Evolutionary conservation across 2,888 invertebrate species (phyloP).

Genomic region (Volucella inanis): DNA sequence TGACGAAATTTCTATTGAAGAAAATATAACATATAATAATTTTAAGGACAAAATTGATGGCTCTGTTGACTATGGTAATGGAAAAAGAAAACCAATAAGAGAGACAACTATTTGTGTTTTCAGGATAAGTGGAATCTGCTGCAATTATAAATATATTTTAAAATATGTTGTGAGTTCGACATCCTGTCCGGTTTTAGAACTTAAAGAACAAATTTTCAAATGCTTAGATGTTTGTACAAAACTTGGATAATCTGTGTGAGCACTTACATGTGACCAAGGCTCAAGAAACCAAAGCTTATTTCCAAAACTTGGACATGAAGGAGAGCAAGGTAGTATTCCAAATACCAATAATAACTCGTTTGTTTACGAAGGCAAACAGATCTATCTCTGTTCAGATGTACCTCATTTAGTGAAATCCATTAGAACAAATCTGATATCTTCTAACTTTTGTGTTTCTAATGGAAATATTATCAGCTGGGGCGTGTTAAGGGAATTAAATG

Average conservation of each 20-base stretch:
- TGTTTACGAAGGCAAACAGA: neutral
- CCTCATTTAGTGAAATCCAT: constrained; percentile 3
- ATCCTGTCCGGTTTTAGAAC: neutral
- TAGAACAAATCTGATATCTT: constrained; percentile 17
- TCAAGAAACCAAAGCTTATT: constrained; percentile 9
- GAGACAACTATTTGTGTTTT: too few relatives aligned
- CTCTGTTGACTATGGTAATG: too few relatives aligned
- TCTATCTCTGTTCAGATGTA: too few relatives aligned
- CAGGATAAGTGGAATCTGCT: neutral
- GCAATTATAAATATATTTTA: constrained; percentile 7
- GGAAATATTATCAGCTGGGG: constrained; percentile 2
- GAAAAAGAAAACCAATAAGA: too few relatives aligned
- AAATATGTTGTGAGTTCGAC: constrained; percentile 3
- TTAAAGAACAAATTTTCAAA: constrained; percentile 8
- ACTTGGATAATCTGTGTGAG: constrained; percentile 3
- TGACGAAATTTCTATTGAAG: neutral
- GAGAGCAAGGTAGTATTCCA: neutral
- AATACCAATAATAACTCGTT: constrained; percentile 10
- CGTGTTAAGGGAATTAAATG: neutral
- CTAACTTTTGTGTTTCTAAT: constrained; percentile 1
- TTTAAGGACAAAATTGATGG: neutral
- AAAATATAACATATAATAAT: neutral
- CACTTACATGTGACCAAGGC: constrained; percentile 17
- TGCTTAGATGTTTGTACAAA: constrained; percentile 11
- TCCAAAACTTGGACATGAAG: constrained; percentile 12